Conservation (phyloP, 2,113 vertebrate species). For the Mesocricetus auratus region DNA sequence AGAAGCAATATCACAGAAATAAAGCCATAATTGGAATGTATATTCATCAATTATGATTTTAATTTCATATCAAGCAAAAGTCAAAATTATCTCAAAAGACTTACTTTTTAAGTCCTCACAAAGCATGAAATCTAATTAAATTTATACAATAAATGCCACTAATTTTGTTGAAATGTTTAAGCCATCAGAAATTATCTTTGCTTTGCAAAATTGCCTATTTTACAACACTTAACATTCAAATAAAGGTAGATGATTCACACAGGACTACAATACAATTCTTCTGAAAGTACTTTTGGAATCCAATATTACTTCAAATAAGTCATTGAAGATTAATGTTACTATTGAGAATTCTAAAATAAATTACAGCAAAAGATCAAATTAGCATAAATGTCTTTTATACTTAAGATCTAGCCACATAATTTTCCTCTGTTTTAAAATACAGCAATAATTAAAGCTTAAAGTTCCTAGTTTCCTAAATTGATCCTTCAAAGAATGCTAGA, state of each 20-base stretch:
- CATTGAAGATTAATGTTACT: slow-evolving; percentile 78
- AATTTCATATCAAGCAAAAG: neutral
- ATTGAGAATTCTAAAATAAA: slow-evolving; percentile 76
- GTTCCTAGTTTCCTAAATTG: slow-evolving; percentile 60
- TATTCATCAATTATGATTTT: slow-evolving; percentile 56
- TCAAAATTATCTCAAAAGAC: neutral
- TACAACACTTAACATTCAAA: slow-evolving; percentile 43
- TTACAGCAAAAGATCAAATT: slow-evolving; percentile 65
- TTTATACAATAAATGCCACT: slow-evolving; percentile 38
- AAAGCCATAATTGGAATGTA: neutral
- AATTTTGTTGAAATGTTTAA: slow-evolving; percentile 52
- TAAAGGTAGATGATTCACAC: slow-evolving; percentile 72
- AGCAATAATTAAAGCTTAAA: slow-evolving; percentile 71
- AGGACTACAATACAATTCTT: slow-evolving; percentile 57
- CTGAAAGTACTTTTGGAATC: slow-evolving; percentile 64
- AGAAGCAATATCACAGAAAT: slow-evolving; percentile 42
- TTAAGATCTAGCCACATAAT: slow-evolving; percentile 54
- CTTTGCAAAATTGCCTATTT: slow-evolving; percentile 61
- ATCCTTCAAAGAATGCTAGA: slow-evolving; percentile 56
- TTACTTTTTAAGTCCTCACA: slow-evolving; percentile 36
- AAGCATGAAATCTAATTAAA: slow-evolving; percentile 60
- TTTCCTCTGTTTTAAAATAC: slow-evolving; percentile 67
- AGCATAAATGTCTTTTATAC: slow-evolving; percentile 73
- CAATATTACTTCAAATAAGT: slow-evolving; percentile 78
- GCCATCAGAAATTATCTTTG: slow-evolving; percentile 32